Conservation (phyloP, 1,140 invertebrate species). For the Battus philenor region DNA sequence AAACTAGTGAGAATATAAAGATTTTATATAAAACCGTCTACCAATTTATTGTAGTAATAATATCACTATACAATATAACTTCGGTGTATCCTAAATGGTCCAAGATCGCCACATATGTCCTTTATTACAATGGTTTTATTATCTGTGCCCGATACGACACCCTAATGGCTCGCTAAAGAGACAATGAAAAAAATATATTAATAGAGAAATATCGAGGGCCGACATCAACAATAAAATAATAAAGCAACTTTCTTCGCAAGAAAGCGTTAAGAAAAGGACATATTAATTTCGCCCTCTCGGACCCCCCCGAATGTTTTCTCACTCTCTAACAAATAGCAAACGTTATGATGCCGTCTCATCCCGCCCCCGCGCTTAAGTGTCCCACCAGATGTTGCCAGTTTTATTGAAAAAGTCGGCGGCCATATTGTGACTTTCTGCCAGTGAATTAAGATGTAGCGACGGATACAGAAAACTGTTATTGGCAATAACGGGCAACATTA, state of each 20-base stretch:
- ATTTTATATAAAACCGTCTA: too few species aligned
- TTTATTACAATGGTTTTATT: conserved; percentile 13
- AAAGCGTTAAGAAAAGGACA: conserved; percentile 62
- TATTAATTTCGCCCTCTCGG: conserved; percentile 52
- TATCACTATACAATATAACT: too few species aligned
- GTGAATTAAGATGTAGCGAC: conserved; percentile 62
- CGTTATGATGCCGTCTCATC: conserved; percentile 28
- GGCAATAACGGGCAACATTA: conserved; percentile 12
- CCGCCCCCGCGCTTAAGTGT: conserved; percentile 60
- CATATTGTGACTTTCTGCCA: conserved; percentile 55
- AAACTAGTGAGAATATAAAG: too few species aligned
- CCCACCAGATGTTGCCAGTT: conserved; percentile 60
- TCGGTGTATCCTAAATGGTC: too few species aligned
- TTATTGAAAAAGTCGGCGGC: conserved; percentile 66
- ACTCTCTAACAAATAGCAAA: conserved; percentile 19
- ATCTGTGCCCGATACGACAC: conserved; percentile 7
- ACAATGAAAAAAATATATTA: conserved; percentile 40
- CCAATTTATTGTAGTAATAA: too few species aligned
- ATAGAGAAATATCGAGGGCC: conserved; percentile 46
- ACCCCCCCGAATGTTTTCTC: conserved; percentile 28
- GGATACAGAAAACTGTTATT: conserved; percentile 28
- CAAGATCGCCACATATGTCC: conserved; percentile 3
- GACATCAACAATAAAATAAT: conserved; percentile 66
- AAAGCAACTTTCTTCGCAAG: conserved; percentile 44
- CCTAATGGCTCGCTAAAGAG: conserved; percentile 18